A percentile compares a stretch with the other conserved stretches of the same genome.
Conservation (phyloP, 1,140 invertebrate species). For the Heliconius congener region DNA sequence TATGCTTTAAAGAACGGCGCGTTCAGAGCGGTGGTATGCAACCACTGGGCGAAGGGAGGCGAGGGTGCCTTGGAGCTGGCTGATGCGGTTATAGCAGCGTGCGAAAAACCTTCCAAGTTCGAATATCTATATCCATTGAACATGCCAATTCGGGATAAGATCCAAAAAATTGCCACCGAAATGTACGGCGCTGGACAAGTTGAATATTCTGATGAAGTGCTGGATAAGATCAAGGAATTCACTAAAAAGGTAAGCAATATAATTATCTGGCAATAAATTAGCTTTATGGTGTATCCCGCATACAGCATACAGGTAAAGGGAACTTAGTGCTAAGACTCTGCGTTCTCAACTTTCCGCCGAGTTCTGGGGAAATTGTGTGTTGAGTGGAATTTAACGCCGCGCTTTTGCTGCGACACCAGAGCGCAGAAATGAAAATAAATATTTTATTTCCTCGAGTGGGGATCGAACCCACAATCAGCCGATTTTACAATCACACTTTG, state of each 20-base stretch:
- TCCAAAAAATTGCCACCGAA: constrained; percentile 93
- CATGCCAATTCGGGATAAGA: constrained; percentile 92
- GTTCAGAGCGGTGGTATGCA: constrained; percentile 91
- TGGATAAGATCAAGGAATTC: constrained; percentile 87
- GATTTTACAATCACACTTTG: no score
- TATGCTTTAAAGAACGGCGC: constrained; percentile 90
- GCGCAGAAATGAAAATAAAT: no score
- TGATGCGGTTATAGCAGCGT: constrained; percentile 92
- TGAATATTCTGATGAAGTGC: constrained; percentile 86
- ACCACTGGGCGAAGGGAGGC: constrained; percentile 96
- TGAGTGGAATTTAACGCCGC: no score
- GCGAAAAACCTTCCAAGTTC: constrained; percentile 84
- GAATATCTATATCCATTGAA: constrained; percentile 93
- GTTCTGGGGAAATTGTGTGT: no score
- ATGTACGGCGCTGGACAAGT: constrained; percentile 98
- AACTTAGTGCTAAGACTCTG: no score
- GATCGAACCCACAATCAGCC: no score
- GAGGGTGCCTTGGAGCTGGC: constrained; percentile 92
- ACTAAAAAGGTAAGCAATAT: constrained; percentile 79
- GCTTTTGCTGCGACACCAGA: no score
- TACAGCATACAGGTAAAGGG: no score
- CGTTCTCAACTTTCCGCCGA: no score
- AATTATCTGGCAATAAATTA: constrained; percentile 33
- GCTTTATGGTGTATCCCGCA: no score
- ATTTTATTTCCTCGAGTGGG: no score